A percentile compares a stretch with the other conserved stretches of the same genome.
Conservation (phyloP, 2,113 vertebrate genomes). For the Muntiacus muntjak region DNA sequence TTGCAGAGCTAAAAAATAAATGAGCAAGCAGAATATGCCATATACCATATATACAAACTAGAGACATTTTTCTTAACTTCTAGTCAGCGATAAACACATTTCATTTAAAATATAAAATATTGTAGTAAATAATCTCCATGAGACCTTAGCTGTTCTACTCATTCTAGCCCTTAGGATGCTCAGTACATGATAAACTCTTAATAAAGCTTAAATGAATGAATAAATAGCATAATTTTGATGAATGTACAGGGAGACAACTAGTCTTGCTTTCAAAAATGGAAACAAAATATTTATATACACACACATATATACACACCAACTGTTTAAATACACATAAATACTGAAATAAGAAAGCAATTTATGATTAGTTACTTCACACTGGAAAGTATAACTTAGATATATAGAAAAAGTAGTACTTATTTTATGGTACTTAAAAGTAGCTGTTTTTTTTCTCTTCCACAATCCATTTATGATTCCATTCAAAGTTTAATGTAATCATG, state of each 20-base stretch:
- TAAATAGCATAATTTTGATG: neutral
- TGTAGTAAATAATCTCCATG: neutral
- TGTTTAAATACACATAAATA: neutral
- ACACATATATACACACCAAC: neutral
- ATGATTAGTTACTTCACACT: neutral
- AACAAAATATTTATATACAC: neutral
- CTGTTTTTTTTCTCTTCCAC: neutral
- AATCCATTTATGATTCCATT: neutral
- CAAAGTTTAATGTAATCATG: neutral
- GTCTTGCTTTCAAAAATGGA: neutral
- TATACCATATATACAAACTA: neutral
- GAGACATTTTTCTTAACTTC: neutral
- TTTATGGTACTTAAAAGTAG: neutral
- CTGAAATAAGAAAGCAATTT: neutral
- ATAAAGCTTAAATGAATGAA: neutral
- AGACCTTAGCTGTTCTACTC: neutral
- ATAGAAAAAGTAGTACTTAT: neutral
- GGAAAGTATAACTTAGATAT: neutral
- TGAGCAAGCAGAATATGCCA: neutral
- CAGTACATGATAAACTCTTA: neutral
- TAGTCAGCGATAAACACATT: neutral
- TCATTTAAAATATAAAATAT: neutral
- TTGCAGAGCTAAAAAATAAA: neutral
- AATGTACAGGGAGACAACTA: neutral
- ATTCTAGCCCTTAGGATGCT: neutral